phyloP scores from a whole-genome alignment of 2,888 invertebrate genomes.

The Trachelus stipa region DNA sequence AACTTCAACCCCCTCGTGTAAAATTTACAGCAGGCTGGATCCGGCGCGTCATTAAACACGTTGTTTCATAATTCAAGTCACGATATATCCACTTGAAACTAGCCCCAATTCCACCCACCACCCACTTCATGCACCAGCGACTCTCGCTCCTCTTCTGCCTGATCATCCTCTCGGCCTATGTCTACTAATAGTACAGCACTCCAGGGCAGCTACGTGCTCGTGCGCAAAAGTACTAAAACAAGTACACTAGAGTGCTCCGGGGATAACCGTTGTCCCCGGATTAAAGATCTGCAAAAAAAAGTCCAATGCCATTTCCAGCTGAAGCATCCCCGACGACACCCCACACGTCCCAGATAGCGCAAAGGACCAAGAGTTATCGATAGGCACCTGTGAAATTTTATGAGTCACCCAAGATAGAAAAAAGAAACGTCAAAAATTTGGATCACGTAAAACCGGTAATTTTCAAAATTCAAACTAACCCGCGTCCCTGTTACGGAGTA shows the following conservation, averaged over 20 bases:
- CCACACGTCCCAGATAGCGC: background rate
- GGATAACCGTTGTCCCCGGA: background rate
- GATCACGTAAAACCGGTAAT: background rate
- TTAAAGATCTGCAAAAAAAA: background rate
- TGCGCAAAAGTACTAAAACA: background rate
- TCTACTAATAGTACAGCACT: background rate
- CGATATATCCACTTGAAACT: slow-evolving; percentile 36
- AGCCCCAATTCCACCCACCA: background rate
- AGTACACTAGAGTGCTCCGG: background rate
- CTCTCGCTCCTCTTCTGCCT: background rate
- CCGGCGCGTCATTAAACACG: slow-evolving; percentile 65
- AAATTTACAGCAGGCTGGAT: slow-evolving; percentile 62
- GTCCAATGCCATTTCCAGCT: background rate
- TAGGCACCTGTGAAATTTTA: background rate
- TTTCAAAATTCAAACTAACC: too few relatives aligned
- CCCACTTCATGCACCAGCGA: background rate
- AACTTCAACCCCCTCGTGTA: slow-evolving; percentile 42
- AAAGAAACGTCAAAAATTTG: background rate
- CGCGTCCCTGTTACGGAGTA: too few relatives aligned
- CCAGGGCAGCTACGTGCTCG: background rate
- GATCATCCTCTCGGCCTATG: background rate
- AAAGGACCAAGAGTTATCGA: background rate
- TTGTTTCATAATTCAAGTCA: slow-evolving; percentile 65
- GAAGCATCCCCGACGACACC: background rate
- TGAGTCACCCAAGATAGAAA: background rate